Base-by-base conservation (phyloP, 2,888 invertebrate genomes). In the Himalopsyche tibetana region DNA sequence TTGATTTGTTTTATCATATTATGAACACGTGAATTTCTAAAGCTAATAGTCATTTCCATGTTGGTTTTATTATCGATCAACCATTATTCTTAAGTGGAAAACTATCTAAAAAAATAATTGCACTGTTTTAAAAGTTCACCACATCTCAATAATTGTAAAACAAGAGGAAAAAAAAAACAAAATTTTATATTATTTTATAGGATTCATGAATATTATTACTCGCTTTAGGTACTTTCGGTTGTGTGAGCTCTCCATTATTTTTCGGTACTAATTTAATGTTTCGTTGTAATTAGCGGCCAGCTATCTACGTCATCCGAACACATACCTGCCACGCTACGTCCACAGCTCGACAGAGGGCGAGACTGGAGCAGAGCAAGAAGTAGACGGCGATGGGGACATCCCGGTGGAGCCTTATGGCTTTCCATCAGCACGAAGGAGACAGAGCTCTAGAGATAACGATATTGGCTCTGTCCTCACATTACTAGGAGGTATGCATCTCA, bases 221-320 rank as follows among this genome's bases (percentile, higher is more conserved):
- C 15, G 51, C 51, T 51, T 15, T 51, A 51, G 15, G 15, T 51
- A 12, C 51, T 51, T 51, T 45, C 15, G 5, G 15, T 51, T 15
- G 51, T 15, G 1, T 51, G 15, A 51, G 15, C 8, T 51, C 5
- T 2, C 15, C 51, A 51, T 15, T 51, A 15, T 5, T 51, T 51
- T 51, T 51, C 15, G 15, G 11, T 36, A 80, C 19, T 82, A 82
- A 82, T 82, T 82, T 36, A 74, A 42, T 80, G 19, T 69, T 38
- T 11, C 55, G 38, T 40, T 17, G n/a, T 82, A 17, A 56, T 83
- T 90, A 94, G 94, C 94, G 88, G 95, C 96, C 90, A 95, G 95
- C 90, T 97, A 97, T 92, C 94, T 96, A 90, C 94, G 96, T 90
- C 97, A 97, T 93, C 97, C 96, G 86, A 96, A 97, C 92, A 95